These are phyloP conservation scores for Polyommatus icarus DNA, from an alignment of 2,888 invertebrate species.

Conservation along the genomic window DNA sequence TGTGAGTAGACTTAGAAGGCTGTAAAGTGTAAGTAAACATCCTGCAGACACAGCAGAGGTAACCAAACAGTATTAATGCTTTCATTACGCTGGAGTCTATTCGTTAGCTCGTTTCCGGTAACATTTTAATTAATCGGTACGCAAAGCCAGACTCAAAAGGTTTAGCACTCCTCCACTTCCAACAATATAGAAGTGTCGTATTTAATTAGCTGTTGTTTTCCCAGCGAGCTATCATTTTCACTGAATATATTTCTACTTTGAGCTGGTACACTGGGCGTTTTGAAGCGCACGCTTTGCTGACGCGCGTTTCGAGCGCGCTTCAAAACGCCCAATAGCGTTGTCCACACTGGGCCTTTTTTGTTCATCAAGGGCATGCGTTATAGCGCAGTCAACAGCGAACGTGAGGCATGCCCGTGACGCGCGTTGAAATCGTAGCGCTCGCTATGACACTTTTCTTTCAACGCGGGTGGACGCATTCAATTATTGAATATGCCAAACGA, in stretches of 20 bases:
- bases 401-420: too few relatives aligned
- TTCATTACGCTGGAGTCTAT: slow-evolving; percentile 9
- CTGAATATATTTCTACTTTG: not conserved
- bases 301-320: too few relatives aligned
- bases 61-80: slow-evolving; percentile 17
- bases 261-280: too few relatives aligned
- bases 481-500: too few relatives aligned
- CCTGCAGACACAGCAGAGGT: not conserved
- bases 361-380: too few relatives aligned
- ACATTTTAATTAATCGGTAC: slow-evolving; percentile 14
- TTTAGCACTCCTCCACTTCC: not conserved
- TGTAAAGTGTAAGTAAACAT: not conserved
- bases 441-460: too few relatives aligned
- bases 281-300: too few relatives aligned
- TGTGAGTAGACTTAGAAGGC: not conserved
- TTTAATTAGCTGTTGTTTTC: not conserved
- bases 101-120: not conserved
- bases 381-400: too few relatives aligned
- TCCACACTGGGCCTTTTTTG: too few relatives aligned
- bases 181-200: slow-evolving; percentile 5
- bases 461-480: too few relatives aligned
- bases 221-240: not conserved
- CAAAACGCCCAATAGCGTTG: too few relatives aligned
- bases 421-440: too few relatives aligned
- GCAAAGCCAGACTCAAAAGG: not conserved